phyloP scores from a whole-genome alignment of 2,797 vertebrate species.

The Notoglanidium macrostoma region DNA sequence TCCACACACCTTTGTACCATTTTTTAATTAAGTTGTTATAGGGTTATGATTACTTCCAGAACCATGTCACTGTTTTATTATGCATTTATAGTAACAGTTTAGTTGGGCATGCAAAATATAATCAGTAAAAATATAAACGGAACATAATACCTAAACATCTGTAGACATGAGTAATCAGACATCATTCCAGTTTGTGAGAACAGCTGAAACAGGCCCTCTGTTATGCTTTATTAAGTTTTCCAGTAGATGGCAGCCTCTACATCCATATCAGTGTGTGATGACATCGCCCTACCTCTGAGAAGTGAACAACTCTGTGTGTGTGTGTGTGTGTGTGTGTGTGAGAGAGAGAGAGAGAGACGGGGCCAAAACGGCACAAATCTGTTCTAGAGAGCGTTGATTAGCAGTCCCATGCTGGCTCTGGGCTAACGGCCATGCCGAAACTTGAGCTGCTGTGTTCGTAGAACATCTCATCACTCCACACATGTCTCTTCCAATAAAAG shows the following conservation, averaged over 20 bases:
- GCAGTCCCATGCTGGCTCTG: conserved; percentile 61
- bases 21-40: not conserved
- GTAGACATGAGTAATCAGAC: not conserved
- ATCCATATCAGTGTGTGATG: conserved; percentile 3
- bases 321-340: no score
- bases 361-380: conserved; percentile 58
- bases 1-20: not conserved
- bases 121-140: not conserved
- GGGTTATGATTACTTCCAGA: not conserved
- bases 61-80: not conserved
- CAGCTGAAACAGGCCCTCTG: not conserved
- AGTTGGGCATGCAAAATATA: not conserved
- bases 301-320: conserved; percentile 14
- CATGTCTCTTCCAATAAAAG: conserved; percentile 57
- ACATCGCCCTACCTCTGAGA: conserved; percentile 27
- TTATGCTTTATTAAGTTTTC: not conserved
- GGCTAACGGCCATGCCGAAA: conserved; percentile 65
- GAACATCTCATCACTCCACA: conserved; percentile 45
- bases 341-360: not conserved
- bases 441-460: conserved; percentile 58
- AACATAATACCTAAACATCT: not conserved
- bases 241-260: conserved; percentile 71
- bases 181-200: not conserved
- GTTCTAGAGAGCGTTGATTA: conserved; percentile 65
- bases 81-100: not conserved